Evolutionary conservation across 2,113 vertebrate species (phyloP), one percentile per base, ranked within the genome.

Genomic region (Danio rerio): DNA sequence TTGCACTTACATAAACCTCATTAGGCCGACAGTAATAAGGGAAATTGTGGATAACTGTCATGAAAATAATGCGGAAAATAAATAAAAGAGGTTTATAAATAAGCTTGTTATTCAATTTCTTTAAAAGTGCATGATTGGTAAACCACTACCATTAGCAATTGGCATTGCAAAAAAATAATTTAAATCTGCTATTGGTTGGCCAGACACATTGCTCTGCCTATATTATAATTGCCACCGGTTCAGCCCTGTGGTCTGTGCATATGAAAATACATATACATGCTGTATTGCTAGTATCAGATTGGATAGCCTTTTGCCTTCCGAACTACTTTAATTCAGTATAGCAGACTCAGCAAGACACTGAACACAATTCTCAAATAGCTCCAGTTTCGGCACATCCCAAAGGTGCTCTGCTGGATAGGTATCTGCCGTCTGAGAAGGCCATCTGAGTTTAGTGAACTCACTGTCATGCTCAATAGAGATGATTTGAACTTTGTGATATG

Each of bases 1-100:
- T 68, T 47, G 42, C 42, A 68, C 65, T 47, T 68, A 68, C 16
- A 68, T 68, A 68, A 68, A 68, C 16, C 63, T 66, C 15, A 66
- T 16, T n/a, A 45, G 7, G 8, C 42, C 42, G 9, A 66, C 15
- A 68, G 5, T 68, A 43, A 42, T 43, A 9, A 65, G 65, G 16
- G 43, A 68, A 68, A 68, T 47, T 68, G 43, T 68, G 65, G 65
- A 68, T 68, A 68, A 68, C 18, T 47, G 65, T 68, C 65, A 47
- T 66, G 63, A 66, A 66, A 45, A n/a, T 45, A n/a, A 66, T 66
- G 59, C 12, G 10, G 31, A 9, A 13, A 62, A 21, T 8, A 15
- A 40, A 5, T 43, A 43, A 43, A 66, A 61, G 31, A 42, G 62
- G 65, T 16, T 4, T 6, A 42, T 65, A 40, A 65, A 45, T 43